Evolutionary conservation across 2,797 vertebrate species (phyloP).

Genomic region (Pseudochirops cupreus): DNA sequence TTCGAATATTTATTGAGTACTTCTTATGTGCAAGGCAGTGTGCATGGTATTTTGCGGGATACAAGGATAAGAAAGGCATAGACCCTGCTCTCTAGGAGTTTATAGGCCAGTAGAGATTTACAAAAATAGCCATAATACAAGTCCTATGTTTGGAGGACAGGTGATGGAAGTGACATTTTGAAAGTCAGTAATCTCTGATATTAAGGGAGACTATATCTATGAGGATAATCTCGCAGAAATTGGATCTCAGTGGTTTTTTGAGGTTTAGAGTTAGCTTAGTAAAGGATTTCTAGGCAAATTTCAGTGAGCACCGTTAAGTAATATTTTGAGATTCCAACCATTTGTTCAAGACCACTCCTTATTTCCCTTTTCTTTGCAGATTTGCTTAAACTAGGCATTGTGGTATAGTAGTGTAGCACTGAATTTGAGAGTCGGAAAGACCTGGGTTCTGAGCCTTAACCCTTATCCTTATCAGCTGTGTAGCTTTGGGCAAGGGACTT

Average conservation of each 20-base stretch:
- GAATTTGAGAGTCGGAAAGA: constrained; percentile 7
- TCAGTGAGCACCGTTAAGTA: background rate
- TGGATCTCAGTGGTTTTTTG: background rate
- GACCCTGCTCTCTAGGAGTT: background rate
- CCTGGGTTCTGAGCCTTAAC: background rate
- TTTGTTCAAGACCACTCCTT: background rate
- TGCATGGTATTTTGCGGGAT: background rate
- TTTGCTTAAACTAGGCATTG: background rate
- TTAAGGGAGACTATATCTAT: background rate
- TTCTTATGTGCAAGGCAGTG: background rate
- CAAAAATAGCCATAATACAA: background rate
- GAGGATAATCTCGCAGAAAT: background rate
- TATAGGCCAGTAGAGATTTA: background rate
- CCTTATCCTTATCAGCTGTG: background rate
- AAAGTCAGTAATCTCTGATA: background rate
- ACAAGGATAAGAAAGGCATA: background rate
- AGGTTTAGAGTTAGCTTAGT: background rate
- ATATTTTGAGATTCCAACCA: background rate
- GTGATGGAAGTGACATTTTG: background rate
- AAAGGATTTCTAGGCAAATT: background rate
- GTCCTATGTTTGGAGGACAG: background rate
- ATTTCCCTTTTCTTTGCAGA: background rate
- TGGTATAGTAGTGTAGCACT: background rate
- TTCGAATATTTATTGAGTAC: background rate
- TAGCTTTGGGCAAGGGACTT: background rate